Evolutionary conservation across 2,797 vertebrate genomes (phyloP), one percentile per base, ranked within the genome.

Genomic region (Mus minutoides): DNA sequence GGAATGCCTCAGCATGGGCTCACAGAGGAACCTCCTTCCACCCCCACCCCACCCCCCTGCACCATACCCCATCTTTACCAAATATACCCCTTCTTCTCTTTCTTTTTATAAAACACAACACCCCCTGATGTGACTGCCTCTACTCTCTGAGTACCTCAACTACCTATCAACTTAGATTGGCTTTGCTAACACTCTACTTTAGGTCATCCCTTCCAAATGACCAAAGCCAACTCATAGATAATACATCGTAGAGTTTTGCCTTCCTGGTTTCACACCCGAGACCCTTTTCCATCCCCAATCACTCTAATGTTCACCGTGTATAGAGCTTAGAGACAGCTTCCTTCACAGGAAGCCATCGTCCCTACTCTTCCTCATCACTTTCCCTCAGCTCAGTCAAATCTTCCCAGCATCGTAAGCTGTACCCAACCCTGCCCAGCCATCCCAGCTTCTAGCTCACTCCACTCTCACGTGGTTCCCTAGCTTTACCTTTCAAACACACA

Each of bases 171-270:
- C 69, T 90, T 91, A 82, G 58, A 71, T 71, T 89, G 73, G 76
- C 82, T 34, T 95, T 86, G 12, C 29, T 93, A 87, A 83, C 60
- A 21, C 11, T 84, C 34, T 11, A 92, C 16, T 93, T 94, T 56
- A 43, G 22, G 46, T 24, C 22, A 94, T 73, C 12, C 13, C 22
- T 96, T 93, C 58, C 69, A 21, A 76, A 82, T 52, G 29, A 56
- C 12, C 34, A 75, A 43, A 77, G 76, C n/a, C 19, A 31, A 0
- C 40, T 77, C 43, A 29, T 92, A 17, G 62, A 22, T 64, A 87
- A 26, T 60, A 52, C 24, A 9, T 49, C 49, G 29, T 29, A 88
- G 83, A 46, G 37, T 58, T 92, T 89, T 83, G 34, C 92, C 95
- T 92, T 93, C 54, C 56, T 84, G 8, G 52, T 43, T 24, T 76